Conservation (phyloP, 2,797 vertebrate genomes). For the Dendrocincla tyrannina region DNA sequence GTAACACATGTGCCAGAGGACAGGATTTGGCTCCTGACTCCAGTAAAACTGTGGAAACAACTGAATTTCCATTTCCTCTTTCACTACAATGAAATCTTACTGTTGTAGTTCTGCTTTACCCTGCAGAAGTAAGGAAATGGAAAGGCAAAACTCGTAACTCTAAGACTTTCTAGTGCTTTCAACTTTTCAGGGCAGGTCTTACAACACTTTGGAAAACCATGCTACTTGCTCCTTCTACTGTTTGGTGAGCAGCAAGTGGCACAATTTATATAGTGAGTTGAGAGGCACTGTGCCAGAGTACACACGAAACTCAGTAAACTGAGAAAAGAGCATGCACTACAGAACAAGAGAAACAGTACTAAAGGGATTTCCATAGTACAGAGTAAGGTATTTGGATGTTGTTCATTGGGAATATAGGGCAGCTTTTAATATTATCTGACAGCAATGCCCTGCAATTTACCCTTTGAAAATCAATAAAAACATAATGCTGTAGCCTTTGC, state of each 20-base stretch:
- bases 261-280: neutral
- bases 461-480: neutral
- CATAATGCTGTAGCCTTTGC: neutral
- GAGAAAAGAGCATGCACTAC: neutral
- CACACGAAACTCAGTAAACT: neutral
- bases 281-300: neutral
- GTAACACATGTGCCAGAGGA: neutral
- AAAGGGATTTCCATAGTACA: neutral
- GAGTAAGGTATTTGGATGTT: neutral
- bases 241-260: neutral
- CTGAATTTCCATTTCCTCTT: neutral
- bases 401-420: neutral
- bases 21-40: neutral
- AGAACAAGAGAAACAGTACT: neutral
- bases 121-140: neutral
- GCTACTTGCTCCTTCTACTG: neutral
- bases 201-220: neutral
- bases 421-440: neutral
- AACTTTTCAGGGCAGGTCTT: neutral
- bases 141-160: neutral
- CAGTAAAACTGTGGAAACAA: neutral
- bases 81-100: neutral
- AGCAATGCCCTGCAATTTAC: neutral
- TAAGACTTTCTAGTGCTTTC: neutral
- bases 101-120: neutral